Base-by-base conservation (phyloP, 2,797 vertebrate genomes). In the Perodicticus potto region DNA sequence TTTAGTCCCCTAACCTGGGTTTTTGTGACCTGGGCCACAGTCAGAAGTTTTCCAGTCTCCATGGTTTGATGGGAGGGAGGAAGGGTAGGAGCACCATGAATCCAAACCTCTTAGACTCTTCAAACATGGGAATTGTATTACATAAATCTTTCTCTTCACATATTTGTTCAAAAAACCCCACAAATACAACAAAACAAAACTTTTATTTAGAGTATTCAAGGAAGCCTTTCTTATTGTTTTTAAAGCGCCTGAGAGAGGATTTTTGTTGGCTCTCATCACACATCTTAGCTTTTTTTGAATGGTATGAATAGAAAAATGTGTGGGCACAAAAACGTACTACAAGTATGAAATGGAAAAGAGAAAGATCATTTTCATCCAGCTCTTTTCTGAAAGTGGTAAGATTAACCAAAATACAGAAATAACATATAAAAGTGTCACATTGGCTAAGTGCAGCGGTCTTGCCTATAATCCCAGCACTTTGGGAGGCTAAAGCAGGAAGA, bases 61-160 rank as follows among this genome's bases (percentile, higher is more conserved):
- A 5, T 20, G 65, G 69, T 34, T 45, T 0, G 0, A 69, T 0
- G 1, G 67, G 5, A 4, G 65, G 59, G 49, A 32, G 57, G 9
- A 25, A 27, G 19, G 22, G 17, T 25, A 37, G 74, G n/a, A 61
- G 32, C 7, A 1, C 83, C 63, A 29, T 73, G 89, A 88, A 85
- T 85, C 63, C 69, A 86, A 91, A 49, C 34, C 83, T 84, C 49
- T 74, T 80, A 82, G 45, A 83, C 45, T 87, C 94, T 87, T 49
- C 76, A 93, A 88, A 93, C 40, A 57, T 22, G 91, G 74, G 40
- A 29, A 82, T 94, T 96, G 83, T 85, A 91, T 80, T 32, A 76
- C 53, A 81, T 86, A 83, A 80, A 76, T 73, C 25, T 53, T 43
- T 89, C 67, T 78, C 53, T 29, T 61, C 43, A 90, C 19, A 20